phyloP scores from a whole-genome alignment of 2,797 vertebrate species.

The Channa striata region DNA sequence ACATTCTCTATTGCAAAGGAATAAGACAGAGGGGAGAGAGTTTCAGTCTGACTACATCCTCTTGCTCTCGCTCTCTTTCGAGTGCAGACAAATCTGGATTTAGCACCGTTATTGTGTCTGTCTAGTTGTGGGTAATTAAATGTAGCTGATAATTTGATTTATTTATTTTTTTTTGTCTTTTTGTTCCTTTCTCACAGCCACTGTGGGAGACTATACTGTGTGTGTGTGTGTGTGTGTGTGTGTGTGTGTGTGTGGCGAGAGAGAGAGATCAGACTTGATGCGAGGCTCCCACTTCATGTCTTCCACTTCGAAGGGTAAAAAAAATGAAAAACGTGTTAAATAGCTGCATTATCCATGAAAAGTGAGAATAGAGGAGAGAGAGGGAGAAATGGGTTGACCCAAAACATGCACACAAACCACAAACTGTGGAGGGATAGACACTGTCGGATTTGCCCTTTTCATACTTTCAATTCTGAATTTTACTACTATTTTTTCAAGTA shows the following conservation, averaged over 20 bases:
- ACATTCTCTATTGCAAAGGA: slow-evolving; percentile 41
- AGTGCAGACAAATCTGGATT: slow-evolving; percentile 79
- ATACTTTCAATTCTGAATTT: slow-evolving; percentile 34
- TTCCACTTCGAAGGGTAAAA: slow-evolving; percentile 79
- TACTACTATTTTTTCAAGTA: slow-evolving; percentile 1
- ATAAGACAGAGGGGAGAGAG: slow-evolving; percentile 21
- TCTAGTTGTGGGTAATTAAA: slow-evolving; percentile 82
- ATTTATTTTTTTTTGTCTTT: slow-evolving; percentile 80
- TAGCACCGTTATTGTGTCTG: slow-evolving; percentile 76
- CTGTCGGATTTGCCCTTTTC: slow-evolving; percentile 46
- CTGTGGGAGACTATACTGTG: slow-evolving; percentile 53
- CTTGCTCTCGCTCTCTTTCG: slow-evolving; percentile 36
- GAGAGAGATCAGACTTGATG: slow-evolving; percentile 28
- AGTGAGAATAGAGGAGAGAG: slow-evolving; percentile 23
- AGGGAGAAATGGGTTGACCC: slow-evolving; percentile 25
- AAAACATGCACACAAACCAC: slow-evolving; percentile 21
- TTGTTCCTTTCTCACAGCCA: slow-evolving; percentile 64
- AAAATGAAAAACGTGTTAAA: slow-evolving; percentile 70
- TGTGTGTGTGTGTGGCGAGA: background rate
- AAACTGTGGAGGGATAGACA: slow-evolving; percentile 2
- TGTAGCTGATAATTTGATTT: slow-evolving; percentile 81
- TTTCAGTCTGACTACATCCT: slow-evolving; percentile 21
- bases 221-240: slow-evolving; percentile 12
- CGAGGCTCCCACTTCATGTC: slow-evolving; percentile 57
- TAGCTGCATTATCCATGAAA: slow-evolving; percentile 36